Evolutionary conservation across 2,113 vertebrate species (phyloP).

Genomic region (Monopterus albus): DNA sequence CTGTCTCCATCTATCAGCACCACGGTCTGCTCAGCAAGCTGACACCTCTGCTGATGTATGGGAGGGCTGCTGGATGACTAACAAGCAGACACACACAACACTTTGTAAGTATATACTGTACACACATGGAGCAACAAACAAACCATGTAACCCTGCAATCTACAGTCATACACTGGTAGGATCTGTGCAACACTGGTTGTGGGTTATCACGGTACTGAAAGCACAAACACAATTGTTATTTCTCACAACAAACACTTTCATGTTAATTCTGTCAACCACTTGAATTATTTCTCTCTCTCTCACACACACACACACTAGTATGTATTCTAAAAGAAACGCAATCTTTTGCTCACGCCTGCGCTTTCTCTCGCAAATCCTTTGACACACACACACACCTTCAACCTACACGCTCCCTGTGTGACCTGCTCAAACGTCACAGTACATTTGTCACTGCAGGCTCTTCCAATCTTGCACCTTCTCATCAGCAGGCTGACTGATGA

Average conservation of each 20-base stretch:
- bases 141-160: background rate
- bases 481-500: conserved; percentile 24
- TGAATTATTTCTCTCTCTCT: background rate
- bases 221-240: background rate
- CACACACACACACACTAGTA: background rate
- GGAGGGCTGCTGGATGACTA: conserved; percentile 59
- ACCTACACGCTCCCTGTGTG: conserved; percentile 40
- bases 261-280: background rate
- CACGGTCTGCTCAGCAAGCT: conserved; percentile 46
- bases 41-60: conserved; percentile 55
- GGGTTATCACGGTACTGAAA: background rate
- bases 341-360: background rate
- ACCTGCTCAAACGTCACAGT: conserved; percentile 48
- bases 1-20: conserved; percentile 67
- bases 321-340: background rate
- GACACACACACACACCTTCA: background rate
- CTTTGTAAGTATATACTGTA: conserved; percentile 15
- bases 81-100: conserved; percentile 34
- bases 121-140: conserved; percentile 12
- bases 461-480: conserved; percentile 39
- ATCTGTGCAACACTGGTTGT: background rate
- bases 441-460: conserved; percentile 25
- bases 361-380: background rate
- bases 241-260: conserved; percentile 12
- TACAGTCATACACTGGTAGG: background rate